These are phyloP conservation scores for Cantharis lateralis DNA, from an alignment of 2,888 invertebrate genomes.

Conservation along the genomic window DNA sequence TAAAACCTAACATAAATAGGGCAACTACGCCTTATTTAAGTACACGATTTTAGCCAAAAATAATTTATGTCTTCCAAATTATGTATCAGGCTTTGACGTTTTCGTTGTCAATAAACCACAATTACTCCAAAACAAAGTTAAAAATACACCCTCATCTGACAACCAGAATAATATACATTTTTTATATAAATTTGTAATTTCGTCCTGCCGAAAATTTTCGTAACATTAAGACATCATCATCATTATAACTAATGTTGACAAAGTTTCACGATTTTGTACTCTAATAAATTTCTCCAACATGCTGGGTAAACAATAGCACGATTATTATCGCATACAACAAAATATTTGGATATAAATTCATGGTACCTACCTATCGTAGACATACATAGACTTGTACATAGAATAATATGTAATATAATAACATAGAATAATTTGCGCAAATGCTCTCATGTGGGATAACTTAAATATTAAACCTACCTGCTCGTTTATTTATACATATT, in stretches of 20 bases:
- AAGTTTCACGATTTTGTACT: not conserved
- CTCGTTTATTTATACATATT: not conserved
- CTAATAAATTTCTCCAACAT: not conserved
- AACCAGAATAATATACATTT: not conserved
- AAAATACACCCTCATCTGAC: not conserved
- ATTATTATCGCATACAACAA: not conserved
- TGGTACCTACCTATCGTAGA: not conserved
- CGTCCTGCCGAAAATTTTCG: not conserved
- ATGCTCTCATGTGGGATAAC: not conserved
- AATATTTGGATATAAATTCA: not conserved
- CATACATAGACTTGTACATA: too few relatives aligned
- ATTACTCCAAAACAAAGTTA: not conserved
- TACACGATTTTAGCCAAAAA: not conserved
- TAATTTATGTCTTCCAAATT: too few relatives aligned
- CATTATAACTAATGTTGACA: not conserved
- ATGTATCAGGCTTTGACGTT: too few relatives aligned
- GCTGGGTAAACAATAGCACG: not conserved
- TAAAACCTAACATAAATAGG: slow-evolving; percentile 1
- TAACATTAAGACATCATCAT: not conserved
- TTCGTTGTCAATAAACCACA: not conserved
- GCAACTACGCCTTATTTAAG: not conserved
- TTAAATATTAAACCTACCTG: not conserved
- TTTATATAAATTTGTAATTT: not conserved
- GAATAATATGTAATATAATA: not conserved
- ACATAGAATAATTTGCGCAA: not conserved